Evolutionary conservation across 2,888 invertebrate species (phyloP).

Genomic region (Sphaerophoria rueppellii): DNA sequence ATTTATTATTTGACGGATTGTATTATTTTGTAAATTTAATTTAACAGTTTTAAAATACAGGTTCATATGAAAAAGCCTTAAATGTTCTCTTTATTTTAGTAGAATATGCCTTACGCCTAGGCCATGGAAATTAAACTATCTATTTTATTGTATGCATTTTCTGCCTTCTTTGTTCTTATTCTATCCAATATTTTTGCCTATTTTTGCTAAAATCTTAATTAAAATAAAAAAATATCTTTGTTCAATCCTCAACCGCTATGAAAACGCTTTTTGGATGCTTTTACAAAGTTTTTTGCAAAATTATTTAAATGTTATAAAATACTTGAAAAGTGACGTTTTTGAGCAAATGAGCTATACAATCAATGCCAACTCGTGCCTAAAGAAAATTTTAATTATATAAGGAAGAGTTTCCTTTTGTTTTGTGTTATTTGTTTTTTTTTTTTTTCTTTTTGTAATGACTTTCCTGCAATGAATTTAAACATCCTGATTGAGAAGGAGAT

Average conservation of each 20-base stretch:
- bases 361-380: conserved; percentile 53
- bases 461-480: background rate
- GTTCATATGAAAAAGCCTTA: conserved; percentile 19
- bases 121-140: conserved; percentile 61
- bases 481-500: no score
- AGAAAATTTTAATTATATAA: conserved; percentile 3
- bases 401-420: background rate
- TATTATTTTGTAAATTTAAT: conserved; percentile 57
- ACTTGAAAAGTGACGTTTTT: conserved; percentile 28
- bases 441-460: background rate
- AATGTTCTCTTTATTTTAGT: conserved; percentile 40
- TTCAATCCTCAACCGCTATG: conserved; percentile 42
- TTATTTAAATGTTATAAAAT: conserved; percentile 14
- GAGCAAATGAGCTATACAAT: conserved; percentile 44
- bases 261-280: conserved; percentile 62
- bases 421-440: conserved; percentile 1
- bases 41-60: conserved; percentile 33
- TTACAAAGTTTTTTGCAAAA: conserved; percentile 58
- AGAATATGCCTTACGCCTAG: conserved; percentile 20
- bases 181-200: conserved; percentile 17
- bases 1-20: conserved; percentile 52
- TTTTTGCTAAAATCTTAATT: conserved; percentile 23
- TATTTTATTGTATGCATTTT: conserved; percentile 45
- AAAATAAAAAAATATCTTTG: background rate
- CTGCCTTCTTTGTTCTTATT: conserved; percentile 30